Base-by-base conservation (phyloP, 2,888 invertebrate genomes). In the Trachelus stipa region DNA sequence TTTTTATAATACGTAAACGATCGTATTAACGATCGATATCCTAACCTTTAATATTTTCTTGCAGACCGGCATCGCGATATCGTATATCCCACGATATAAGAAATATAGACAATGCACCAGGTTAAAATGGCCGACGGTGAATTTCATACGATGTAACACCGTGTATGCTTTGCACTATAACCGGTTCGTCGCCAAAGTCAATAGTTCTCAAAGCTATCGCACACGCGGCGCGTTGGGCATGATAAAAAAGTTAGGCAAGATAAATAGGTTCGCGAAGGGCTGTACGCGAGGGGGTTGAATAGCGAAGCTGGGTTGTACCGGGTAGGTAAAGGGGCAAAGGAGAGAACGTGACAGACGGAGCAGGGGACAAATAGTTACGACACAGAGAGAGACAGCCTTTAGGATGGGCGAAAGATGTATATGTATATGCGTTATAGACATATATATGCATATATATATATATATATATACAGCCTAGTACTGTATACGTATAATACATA, bases 41-140 rank as follows among this genome's bases (percentile, higher is more conserved):
- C 56, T 15, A 23, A 23, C 2, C 56, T 23, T 56, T 0, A 56
- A 56, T 23, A 56, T 56, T 56, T 56, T 56, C 56, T 56, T 6
- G 4, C 12, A 4, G 3, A 23, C 23, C 40, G 23, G 15, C 23
- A 40, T 15, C 6, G 40, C 40, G 4, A 6, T 23, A 23, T 40
- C 6, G 78, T 85, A 82, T 84, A 81, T 83, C 71, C 71, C 78
- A 81, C 83, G 81, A 84, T 84, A 81, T 81, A 84, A 87, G 82
- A 84, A 76, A 78, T 40, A 79, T 82, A 84, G 84, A 86, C 83
- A 86, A 86, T 85, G 83, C 83, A 77, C 35, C 78, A 78, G 82
- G 82, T 86, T 83, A 83, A 83, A 85, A 85, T 82, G 82, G 79
- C 81, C 81, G 84, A 83, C 81, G 71, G 3, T 33, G 4, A 71